Conservation (phyloP, 1,140 invertebrate genomes). For the Drosophila lini region DNA sequence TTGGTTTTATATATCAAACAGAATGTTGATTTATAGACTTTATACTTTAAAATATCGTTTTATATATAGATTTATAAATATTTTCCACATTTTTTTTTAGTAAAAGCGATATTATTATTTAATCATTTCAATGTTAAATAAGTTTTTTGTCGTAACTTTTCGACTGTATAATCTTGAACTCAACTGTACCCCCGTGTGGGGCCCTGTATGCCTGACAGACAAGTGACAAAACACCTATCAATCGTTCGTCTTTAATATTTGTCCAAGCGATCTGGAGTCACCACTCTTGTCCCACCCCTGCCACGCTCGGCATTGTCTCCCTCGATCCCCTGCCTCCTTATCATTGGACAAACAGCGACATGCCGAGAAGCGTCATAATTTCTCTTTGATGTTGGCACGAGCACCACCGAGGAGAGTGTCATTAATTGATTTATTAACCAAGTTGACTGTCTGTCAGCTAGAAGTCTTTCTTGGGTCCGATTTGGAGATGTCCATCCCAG, state of each 20-base stretch:
- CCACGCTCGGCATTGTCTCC: constrained; percentile 37
- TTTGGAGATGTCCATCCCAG: constrained; percentile 49
- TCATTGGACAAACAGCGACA: constrained; percentile 48
- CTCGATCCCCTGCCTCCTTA: constrained; percentile 26
- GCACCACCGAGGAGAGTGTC: constrained; percentile 36
- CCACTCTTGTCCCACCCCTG: constrained; percentile 6
- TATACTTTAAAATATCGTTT: too few species aligned
- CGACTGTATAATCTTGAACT: neutral
- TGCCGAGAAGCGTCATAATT: constrained; percentile 64
- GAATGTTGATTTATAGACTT: too few species aligned
- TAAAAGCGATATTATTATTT: too few species aligned
- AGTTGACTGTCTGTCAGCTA: constrained; percentile 33
- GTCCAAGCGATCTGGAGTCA: constrained; percentile 34
- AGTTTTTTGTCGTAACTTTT: neutral
- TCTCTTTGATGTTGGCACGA: constrained; percentile 76
- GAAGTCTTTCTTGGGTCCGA: constrained; percentile 7
- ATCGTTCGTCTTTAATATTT: constrained; percentile 47
- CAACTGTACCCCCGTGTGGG: constrained; percentile 12
- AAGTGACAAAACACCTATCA: constrained; percentile 48
- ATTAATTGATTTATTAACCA: constrained; percentile 77
- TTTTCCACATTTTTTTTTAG: neutral
- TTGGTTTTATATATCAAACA: too few species aligned
- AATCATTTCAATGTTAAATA: too few species aligned
- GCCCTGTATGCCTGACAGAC: constrained; percentile 16
- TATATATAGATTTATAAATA: too few species aligned